Base-by-base conservation (phyloP, 2,113 vertebrate genomes). In the Pholis gunnellus region DNA sequence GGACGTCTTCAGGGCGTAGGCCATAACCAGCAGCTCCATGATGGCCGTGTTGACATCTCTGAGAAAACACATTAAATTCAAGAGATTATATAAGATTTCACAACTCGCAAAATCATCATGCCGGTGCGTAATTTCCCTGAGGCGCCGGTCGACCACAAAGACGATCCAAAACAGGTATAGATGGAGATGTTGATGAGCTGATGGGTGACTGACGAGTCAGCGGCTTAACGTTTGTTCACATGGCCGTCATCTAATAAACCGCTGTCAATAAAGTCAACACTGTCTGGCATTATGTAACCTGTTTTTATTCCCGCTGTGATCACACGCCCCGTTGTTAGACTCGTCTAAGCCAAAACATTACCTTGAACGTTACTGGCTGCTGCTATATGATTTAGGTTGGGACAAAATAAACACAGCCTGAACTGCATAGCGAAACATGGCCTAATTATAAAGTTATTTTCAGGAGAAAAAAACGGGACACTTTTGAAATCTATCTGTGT, bases 21-120 rank as follows among this genome's bases (percentile, higher is more conserved):
- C 96, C 98, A 99, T 99, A n/a, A 99, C 96, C 91, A 99, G 93
- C 22, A 99, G 92, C 94, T 99, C 98, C 98, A 99, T 99, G 77
- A 99, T 96, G 0, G 98, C 98, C 0, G 98, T 99, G 70, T 99
- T 99, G 71, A 99, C 98, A 83, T 99, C 98, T 89, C 98, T 99
- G 74, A 27, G 57, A 84, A 75, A 78, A 52, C n/a, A 79, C 42
- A 78, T 59, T 20, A 14, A 61, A 69, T 40, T 25, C 11, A 46
- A 72, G 3, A 36, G 38, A 63, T 7, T 5, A 3, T 4, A 57
- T 57, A 4, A 80, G 68, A 85, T 20, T 59, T 48, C 9, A 80
- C 3, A 2, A 27, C 20, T 6, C 2, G 2, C 0, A 50, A 48
- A 20, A 70, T 4, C 4, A 29, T 6, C 9, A 5, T 3, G 18